Evolutionary conservation across 2,888 invertebrate genomes (phyloP), one percentile per base, ranked within the genome.

Genomic region (Ornithoptera alexandrae): DNA sequence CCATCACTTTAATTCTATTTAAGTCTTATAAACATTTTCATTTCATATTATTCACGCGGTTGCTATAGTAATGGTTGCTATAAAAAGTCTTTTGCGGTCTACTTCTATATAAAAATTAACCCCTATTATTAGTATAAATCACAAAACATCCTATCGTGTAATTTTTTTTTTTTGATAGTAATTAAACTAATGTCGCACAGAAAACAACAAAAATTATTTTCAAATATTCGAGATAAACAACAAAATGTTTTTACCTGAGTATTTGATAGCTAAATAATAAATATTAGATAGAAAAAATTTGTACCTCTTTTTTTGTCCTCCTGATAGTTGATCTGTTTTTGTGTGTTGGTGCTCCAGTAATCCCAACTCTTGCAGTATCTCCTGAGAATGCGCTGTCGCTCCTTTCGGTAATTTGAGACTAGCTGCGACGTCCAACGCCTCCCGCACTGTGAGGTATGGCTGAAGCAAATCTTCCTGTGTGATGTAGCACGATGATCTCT

Each of bases 361-460:
- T 1, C 95, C 94, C 71, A 96, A 84, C 72, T 94, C 94, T 61
- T 94, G 93, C 58, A 96, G 85, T 66, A 96, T 95, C 74, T 89
- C 88, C 50, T 88, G 88, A 1, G 92, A 87, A 73, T 84, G 92
- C 70, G 81, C 88, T 76, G 88, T 94, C 56, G 79, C 85, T 74
- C 89, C 90, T 73, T 78, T 84, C 0, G 94, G 93, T n/a, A 96
- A 88, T 82, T 97, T 97, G 39, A 97, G 90, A 72, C 94, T 94
- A 56, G 96, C 96, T 0, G 97, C 96, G 66, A 96, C 94, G 86
- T 94, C 94, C 95, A 97, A 96, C 17, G 96, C 93, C 83, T 97
- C 97, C 12, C 92, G 84, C 0, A 96, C 95, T 1, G 96, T 95
- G 10, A 97, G 92, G 74, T 96, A 91, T 0, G 96, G 95, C 78